These are phyloP conservation scores for Cephus rjabovi DNA, from an alignment of 2,888 invertebrate species.

Conservation along the genomic window DNA sequence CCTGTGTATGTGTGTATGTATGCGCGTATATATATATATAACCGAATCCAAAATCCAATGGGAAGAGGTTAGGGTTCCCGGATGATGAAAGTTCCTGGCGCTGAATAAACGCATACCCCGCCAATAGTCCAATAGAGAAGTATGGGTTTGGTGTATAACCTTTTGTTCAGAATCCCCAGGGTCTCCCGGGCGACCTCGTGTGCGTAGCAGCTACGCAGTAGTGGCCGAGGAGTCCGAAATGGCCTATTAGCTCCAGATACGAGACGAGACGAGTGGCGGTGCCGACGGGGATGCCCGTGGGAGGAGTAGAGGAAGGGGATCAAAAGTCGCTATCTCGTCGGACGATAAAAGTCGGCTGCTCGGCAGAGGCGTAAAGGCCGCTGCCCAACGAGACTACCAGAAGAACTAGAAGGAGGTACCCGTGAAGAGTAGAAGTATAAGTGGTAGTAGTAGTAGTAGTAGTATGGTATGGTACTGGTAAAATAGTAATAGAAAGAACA, in stretches of 20 bases:
- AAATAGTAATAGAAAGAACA: background rate
- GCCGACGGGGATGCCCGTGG: background rate
- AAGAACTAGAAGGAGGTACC: background rate
- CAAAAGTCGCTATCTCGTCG: constrained; percentile 4
- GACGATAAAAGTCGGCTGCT: constrained; percentile 1
- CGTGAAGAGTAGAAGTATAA: background rate
- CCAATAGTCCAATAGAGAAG: background rate
- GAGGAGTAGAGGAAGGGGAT: constrained; percentile 1
- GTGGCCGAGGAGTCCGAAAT: background rate
- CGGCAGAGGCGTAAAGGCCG: background rate
- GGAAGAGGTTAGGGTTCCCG: background rate
- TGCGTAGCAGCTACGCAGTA: background rate
- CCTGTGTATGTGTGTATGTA: background rate
- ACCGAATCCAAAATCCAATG: background rate
- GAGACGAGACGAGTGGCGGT: background rate
- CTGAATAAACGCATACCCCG: background rate
- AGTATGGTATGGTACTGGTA: background rate
- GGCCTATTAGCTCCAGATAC: background rate
- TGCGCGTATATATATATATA: background rate
- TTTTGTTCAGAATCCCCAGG: background rate
- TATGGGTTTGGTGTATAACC: background rate
- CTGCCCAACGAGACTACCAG: background rate
- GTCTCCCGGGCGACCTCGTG: background rate
- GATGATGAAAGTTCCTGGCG: background rate
- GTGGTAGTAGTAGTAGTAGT: no score